Conservation (phyloP, 2,888 invertebrate genomes). For the Diarsia rubi region DNA sequence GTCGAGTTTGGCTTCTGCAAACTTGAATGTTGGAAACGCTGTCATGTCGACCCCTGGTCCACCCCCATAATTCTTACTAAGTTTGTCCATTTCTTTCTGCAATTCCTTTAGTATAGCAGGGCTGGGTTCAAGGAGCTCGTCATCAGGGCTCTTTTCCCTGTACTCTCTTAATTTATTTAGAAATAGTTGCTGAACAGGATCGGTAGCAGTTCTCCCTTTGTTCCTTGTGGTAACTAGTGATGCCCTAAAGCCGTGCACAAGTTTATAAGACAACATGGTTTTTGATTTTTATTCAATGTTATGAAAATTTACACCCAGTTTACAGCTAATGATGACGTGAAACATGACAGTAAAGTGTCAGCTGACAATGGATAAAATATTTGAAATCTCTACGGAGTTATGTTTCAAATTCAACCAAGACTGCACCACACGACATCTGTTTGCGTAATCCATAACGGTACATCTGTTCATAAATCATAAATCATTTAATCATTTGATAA, state of each 20-base stretch:
- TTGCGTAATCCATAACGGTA: neutral
- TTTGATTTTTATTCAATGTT: neutral
- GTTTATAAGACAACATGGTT: slow-evolving; percentile 36
- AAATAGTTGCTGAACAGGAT: slow-evolving; percentile 54
- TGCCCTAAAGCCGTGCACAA: neutral
- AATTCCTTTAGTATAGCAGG: slow-evolving; percentile 34
- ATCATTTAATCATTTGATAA: too few relatives aligned
- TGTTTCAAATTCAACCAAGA: neutral
- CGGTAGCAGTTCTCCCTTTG: neutral
- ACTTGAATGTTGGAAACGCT: slow-evolving; percentile 38
- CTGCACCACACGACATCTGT: neutral
- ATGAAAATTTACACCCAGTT: too few relatives aligned
- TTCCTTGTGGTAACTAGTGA: slow-evolving; percentile 3
- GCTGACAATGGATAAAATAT: neutral
- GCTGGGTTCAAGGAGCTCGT: slow-evolving; percentile 30
- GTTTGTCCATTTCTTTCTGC: slow-evolving; percentile 25
- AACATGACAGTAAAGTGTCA: slow-evolving; percentile 4
- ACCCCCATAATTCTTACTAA: slow-evolving; percentile 40
- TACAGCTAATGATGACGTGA: neutral
- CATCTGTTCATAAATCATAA: too few relatives aligned
- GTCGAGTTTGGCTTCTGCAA: slow-evolving; percentile 41
- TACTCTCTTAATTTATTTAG: slow-evolving; percentile 48
- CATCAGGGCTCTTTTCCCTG: slow-evolving; percentile 21
- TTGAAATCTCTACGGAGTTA: slow-evolving; percentile 7
- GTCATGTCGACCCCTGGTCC: slow-evolving; percentile 45